Evolutionary conservation across 2,113 vertebrate genomes (phyloP).

Genomic region (Chloropsis cyanopogon): DNA sequence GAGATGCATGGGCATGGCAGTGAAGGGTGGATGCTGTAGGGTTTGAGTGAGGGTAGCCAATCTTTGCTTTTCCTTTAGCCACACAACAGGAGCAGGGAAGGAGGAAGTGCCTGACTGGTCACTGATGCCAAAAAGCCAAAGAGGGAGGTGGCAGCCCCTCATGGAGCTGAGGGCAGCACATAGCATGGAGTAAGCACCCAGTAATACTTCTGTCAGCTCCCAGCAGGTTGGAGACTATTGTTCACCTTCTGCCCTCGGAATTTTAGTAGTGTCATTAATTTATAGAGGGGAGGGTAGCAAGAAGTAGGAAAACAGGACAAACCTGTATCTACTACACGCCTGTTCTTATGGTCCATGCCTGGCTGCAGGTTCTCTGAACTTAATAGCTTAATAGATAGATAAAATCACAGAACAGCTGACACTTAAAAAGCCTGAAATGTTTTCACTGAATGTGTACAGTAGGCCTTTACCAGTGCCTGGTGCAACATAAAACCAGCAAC

Average conservation of each 20-base stretch:
- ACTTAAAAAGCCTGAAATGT: not conserved
- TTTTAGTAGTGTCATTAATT: not conserved
- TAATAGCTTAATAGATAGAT: conserved; percentile 3
- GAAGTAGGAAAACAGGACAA: conserved; percentile 53
- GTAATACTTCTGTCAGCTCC: not conserved
- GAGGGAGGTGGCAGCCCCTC: not conserved
- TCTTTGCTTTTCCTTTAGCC: not conserved
- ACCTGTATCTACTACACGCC: not conserved
- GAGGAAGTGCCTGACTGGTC: not conserved
- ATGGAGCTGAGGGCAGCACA: not conserved
- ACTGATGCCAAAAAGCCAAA: not conserved
- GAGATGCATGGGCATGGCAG: not conserved
- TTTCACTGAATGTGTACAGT: not conserved
- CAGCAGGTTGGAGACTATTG: not conserved
- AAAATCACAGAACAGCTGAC: conserved; percentile 11
- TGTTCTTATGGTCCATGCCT: not conserved
- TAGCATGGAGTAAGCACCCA: not conserved
- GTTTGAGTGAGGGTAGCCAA: not conserved
- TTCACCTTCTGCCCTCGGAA: not conserved
- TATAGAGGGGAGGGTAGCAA: not conserved
- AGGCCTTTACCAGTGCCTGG: not conserved
- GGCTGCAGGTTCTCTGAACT: not conserved
- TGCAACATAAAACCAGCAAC: not conserved
- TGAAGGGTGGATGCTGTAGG: not conserved
- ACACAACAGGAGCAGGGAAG: not conserved